Base-by-base conservation (phyloP, 2,888 invertebrate genomes). In the Drosophila buzzatii region DNA sequence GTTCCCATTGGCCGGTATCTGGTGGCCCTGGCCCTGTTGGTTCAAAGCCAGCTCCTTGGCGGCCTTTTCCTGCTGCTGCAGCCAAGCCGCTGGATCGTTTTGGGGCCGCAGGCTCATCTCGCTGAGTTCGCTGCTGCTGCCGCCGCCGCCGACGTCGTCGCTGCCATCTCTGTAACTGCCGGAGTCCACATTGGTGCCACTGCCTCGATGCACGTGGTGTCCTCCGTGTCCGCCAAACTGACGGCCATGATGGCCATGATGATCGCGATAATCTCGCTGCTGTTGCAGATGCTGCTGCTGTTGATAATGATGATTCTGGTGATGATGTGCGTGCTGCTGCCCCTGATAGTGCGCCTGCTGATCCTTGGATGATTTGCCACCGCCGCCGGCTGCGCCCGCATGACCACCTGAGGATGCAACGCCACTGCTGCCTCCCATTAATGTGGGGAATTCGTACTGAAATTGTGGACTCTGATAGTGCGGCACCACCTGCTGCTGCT, bases 391-490 rank as follows among this genome's bases (percentile, higher is more conserved):
- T 51, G 60, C 53, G 45, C 62, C 70, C 92, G 81, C 93, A 75
- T 78, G 77, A 47, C 60, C 73, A 91, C 61, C 85, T 79, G 81
- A 82, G 3, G 57, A 35, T 31, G 73, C 42, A 39, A 52, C 76
- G 66, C 86, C 91, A 70, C 89, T 85, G 81, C 81, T 53, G 70
- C 80, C 91, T 74, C 87, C 77, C 44, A 61, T 95, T 89, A 95
- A 93, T 92, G 97, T 97, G 92, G 99, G 99, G 94, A 99, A 99
- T 94, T 99, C 99, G 96, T 98, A 97, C 94, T 98, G 98, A 94
- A 98, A 98, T 94, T 97, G 97, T 88, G 97, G 95, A 93, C 96
- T 97, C 93, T 97, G 96, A 89, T 96, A 96, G 73, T 96, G 94
- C 42, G 95, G 95, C 55, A 95, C 95, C 60, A 95, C 93, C 45